Conservation (phyloP, 2,888 invertebrate species). For the Drosophila peninsularis region DNA sequence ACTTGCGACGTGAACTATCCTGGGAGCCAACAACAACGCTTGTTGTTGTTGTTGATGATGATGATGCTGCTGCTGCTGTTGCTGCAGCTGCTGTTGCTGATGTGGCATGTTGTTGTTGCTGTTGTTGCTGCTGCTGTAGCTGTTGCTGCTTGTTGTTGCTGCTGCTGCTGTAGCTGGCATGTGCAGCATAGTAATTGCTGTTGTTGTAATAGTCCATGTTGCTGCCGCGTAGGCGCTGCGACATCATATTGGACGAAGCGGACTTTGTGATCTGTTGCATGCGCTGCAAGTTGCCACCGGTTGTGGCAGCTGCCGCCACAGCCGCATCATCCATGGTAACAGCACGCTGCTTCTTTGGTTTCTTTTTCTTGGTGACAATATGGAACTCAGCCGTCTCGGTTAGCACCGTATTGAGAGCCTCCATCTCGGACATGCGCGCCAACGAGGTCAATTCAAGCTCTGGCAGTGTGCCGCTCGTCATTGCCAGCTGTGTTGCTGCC, state of each 20-base stretch:
- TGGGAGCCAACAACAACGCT: constrained; percentile 29
- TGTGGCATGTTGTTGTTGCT: constrained; percentile 27
- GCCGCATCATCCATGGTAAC: constrained; percentile 74
- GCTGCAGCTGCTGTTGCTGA: constrained; percentile 34
- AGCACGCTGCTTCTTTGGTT: constrained; percentile 88
- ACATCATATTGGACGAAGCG: constrained; percentile 72
- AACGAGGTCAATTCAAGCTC: constrained; percentile 47
- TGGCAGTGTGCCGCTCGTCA: constrained; percentile 12
- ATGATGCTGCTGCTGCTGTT: constrained; percentile 3
- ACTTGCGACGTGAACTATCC: constrained; percentile 86
- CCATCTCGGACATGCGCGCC: constrained; percentile 77
- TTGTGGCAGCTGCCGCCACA: constrained; percentile 58
- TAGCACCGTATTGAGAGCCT: constrained; percentile 81
- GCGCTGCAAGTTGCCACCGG: constrained; percentile 75
- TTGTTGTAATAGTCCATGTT: constrained; percentile 39
- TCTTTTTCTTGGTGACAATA: constrained; percentile 93
- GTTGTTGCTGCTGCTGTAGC: constrained; percentile 6
- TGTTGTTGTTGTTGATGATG: constrained; percentile 20
- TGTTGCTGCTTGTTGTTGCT: constrained; percentile 13
- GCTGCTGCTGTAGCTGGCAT: constrained; percentile 13
- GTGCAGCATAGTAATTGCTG: constrained; percentile 2
- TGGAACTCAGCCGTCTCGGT: constrained; percentile 90
- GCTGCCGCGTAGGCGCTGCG: constrained; percentile 40
- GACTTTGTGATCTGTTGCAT: constrained; percentile 80
- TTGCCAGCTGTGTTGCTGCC: neutral